Percentiles rank a stretch among this genome's conserved stretches.
phyloP scores from a whole-genome alignment of 2,888 invertebrate genomes.

The Chesias legatella region DNA sequence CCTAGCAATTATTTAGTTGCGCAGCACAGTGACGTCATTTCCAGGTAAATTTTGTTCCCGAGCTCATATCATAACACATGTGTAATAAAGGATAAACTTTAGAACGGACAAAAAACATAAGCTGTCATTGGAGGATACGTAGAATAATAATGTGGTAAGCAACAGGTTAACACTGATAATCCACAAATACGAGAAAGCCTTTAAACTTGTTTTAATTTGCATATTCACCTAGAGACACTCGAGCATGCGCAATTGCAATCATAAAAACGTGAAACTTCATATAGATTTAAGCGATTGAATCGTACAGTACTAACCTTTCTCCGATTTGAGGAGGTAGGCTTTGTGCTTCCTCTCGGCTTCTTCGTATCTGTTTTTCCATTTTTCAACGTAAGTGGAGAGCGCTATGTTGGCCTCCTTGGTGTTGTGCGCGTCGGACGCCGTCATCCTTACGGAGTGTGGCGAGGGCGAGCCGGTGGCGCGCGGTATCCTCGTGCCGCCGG shows the following conservation, averaged over 20 bases:
- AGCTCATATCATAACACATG: constrained; percentile 5
- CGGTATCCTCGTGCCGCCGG: constrained; percentile 67
- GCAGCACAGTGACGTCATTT: constrained; percentile 1
- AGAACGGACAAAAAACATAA: constrained; percentile 31
- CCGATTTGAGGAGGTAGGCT: constrained; percentile 83
- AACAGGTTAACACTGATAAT: constrained; percentile 74
- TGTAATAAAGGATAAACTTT: background rate
- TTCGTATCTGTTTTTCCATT: constrained; percentile 86
- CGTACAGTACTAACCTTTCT: constrained; percentile 81
- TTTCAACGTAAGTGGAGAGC: constrained; percentile 74
- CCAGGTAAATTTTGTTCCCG: constrained; percentile 5
- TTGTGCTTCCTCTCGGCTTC: constrained; percentile 86
- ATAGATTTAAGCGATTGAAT: constrained; percentile 4
- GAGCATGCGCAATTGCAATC: constrained; percentile 66
- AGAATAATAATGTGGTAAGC: constrained; percentile 63
- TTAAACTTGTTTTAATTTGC: constrained; percentile 63
- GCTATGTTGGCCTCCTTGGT: constrained; percentile 73
- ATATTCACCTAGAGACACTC: constrained; percentile 48
- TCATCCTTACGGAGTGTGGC: constrained; percentile 64
- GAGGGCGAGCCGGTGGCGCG: constrained; percentile 65
- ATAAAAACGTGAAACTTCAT: constrained; percentile 11
- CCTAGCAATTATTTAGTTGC: no score
- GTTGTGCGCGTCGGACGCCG: constrained; percentile 73
- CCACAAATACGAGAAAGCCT: constrained; percentile 72
- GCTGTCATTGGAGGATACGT: constrained; percentile 54